A percentile compares a stretch with the other conserved stretches of the same genome.
These are phyloP conservation scores for Etheostoma cragini DNA, from an alignment of 2,113 vertebrate species.

Conservation along the genomic window DNA sequence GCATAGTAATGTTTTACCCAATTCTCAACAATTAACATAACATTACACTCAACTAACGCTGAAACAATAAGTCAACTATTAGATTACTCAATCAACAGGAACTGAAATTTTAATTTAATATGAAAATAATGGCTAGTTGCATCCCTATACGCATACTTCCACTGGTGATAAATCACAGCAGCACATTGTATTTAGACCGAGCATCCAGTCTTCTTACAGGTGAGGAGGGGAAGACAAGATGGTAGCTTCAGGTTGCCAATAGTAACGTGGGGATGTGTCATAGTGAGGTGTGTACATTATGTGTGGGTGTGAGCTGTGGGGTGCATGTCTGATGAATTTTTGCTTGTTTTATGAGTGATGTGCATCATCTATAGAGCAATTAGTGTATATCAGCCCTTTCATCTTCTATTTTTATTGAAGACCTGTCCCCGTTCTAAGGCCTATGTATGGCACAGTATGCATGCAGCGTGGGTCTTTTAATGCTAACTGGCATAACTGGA, in stretches of 20 bases:
- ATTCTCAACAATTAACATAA: neutral
- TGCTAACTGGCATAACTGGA: neutral
- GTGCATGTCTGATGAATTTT: slow-evolving; percentile 19
- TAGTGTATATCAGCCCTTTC: slow-evolving; percentile 13
- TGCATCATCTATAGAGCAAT: slow-evolving; percentile 25
- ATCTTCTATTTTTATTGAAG: slow-evolving; percentile 36
- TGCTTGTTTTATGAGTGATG: slow-evolving; percentile 6
- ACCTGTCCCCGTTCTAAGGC: neutral
- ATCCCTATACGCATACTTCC: neutral
- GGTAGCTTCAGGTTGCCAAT: slow-evolving; percentile 75
- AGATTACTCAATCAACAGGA: neutral
- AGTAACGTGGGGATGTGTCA: slow-evolving; percentile 71
- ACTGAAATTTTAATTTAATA: neutral
- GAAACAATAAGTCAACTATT: neutral
- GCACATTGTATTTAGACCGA: slow-evolving; percentile 1
- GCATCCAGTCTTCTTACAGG: slow-evolving; percentile 35
- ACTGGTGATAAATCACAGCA: neutral
- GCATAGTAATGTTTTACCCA: neutral
- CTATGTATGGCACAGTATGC: neutral
- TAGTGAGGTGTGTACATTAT: slow-evolving; percentile 41
- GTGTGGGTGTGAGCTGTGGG: slow-evolving; percentile 60
- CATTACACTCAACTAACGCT: neutral
- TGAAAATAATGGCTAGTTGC: neutral
- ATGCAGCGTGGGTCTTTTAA: neutral
- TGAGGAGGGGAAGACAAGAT: slow-evolving; percentile 70